Percentiles rank a stretch among this genome's conserved stretches.
Conservation (phyloP, 2,797 vertebrate genomes). For the Simalia tracyae region DNA sequence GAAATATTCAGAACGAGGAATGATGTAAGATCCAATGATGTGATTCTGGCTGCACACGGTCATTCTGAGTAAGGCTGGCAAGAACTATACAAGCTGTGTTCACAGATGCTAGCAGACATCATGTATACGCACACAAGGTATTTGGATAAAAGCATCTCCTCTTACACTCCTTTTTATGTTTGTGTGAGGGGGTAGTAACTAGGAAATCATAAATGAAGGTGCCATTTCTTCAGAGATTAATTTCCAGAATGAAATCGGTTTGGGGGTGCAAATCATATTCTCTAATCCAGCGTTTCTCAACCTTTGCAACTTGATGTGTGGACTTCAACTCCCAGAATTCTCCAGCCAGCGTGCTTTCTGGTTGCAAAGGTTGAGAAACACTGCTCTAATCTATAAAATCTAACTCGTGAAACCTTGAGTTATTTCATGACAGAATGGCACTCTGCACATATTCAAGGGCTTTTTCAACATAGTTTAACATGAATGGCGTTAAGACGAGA, state of each 20-base stretch:
- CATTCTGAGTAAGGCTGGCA: background rate
- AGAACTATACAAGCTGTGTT: background rate
- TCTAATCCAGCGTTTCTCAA: no score
- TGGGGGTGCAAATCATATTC: background rate
- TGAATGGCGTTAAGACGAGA: background rate
- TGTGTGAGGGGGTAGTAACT: background rate
- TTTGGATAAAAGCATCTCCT: background rate
- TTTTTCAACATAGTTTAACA: background rate
- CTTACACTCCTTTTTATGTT: background rate
- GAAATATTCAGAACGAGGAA: fast-evolving
- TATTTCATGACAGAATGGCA: background rate
- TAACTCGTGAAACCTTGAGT: background rate
- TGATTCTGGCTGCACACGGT: fast-evolving
- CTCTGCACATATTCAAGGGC: background rate
- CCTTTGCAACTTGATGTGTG: no score
- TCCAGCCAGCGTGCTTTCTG: no score
- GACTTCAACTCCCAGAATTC: no score
- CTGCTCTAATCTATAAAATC: background rate
- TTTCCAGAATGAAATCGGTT: background rate
- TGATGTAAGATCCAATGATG: background rate
- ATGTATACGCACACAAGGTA: background rate
- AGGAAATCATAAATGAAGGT: background rate
- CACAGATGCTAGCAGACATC: background rate
- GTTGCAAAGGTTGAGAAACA: no score
- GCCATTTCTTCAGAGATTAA: background rate